Conservation (phyloP, 92 coral and sea anemone species). For the Heliopora coerulea region DNA sequence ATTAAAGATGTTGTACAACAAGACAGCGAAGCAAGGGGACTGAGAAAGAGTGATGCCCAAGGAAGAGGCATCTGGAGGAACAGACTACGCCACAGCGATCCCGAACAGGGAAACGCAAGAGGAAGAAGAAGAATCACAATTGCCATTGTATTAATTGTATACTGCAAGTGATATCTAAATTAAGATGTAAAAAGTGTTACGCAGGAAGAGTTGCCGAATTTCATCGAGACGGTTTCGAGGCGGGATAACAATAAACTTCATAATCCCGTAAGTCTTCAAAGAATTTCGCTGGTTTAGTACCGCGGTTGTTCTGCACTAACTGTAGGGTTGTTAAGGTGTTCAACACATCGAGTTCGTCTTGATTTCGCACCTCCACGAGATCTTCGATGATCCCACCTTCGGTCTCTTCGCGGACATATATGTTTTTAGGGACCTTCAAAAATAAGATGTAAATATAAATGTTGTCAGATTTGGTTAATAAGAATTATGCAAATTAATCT, state of each 20-base stretch:
- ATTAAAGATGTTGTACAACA: too few species aligned
- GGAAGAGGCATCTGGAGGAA: too few species aligned
- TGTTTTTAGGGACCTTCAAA: conserved; percentile 24
- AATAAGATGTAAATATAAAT: neutral
- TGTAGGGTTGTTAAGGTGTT: conserved; percentile 21
- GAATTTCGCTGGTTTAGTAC: neutral
- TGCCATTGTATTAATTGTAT: too few species aligned
- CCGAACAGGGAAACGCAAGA: too few species aligned
- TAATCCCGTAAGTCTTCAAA: conserved; percentile 23
- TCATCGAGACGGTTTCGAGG: neutral
- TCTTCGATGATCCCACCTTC: conserved; percentile 23
- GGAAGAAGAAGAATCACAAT: too few species aligned
- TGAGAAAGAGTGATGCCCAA: too few species aligned
- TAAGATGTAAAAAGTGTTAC: too few species aligned
- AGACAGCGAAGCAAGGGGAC: too few species aligned
- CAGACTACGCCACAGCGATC: too few species aligned
- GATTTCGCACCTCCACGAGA: conserved; percentile 33
- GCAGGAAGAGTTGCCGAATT: neutral
- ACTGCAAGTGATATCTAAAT: too few species aligned
- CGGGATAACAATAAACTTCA: conserved; percentile 19
- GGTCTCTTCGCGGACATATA: conserved; percentile 15
- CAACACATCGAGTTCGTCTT: conserved; percentile 35
- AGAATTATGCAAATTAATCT: too few species aligned
- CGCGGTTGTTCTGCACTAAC: conserved; percentile 6
- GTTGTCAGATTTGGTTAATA: too few species aligned